These are phyloP conservation scores for Drosophila lacertosa DNA, from an alignment of 1,140 invertebrate species.

Conservation along the genomic window DNA sequence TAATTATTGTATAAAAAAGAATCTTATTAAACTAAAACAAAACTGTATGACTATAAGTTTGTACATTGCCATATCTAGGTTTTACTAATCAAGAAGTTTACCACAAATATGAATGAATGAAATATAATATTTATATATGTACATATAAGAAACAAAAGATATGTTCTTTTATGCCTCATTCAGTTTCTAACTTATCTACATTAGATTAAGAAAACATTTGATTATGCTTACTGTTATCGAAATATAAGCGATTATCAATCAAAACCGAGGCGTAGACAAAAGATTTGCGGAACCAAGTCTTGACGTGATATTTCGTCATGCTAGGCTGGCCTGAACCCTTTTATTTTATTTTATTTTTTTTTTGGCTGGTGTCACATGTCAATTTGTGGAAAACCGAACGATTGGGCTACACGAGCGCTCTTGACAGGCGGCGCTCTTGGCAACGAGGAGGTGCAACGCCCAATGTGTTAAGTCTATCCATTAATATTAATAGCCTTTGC, in stretches of 20 bases:
- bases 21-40: too few species aligned
- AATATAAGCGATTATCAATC: constrained; percentile 66
- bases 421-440: constrained; percentile 42
- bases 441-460: constrained; percentile 58
- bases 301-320: constrained; percentile 67
- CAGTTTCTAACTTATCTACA: not conserved
- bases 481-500: constrained; percentile 80
- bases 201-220: constrained; percentile 7
- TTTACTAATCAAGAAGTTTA: too few species aligned
- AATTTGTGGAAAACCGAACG: constrained; percentile 61
- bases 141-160: not conserved
- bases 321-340: constrained; percentile 51
- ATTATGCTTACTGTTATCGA: constrained; percentile 56
- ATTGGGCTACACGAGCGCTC: constrained; percentile 38
- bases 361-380: constrained; percentile 73
- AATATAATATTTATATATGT: too few species aligned
- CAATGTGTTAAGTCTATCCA: constrained; percentile 81
- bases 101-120: too few species aligned
- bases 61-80: too few species aligned
- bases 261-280: constrained; percentile 31
- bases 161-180: too few species aligned
- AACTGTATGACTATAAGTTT: too few species aligned
- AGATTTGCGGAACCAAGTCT: constrained; percentile 35
- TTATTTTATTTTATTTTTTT: too few species aligned
- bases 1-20: too few species aligned